Evolutionary conservation across 64 coral and sea anemone genomes (phyloP).

Genomic region (Trachythela sp.): DNA sequence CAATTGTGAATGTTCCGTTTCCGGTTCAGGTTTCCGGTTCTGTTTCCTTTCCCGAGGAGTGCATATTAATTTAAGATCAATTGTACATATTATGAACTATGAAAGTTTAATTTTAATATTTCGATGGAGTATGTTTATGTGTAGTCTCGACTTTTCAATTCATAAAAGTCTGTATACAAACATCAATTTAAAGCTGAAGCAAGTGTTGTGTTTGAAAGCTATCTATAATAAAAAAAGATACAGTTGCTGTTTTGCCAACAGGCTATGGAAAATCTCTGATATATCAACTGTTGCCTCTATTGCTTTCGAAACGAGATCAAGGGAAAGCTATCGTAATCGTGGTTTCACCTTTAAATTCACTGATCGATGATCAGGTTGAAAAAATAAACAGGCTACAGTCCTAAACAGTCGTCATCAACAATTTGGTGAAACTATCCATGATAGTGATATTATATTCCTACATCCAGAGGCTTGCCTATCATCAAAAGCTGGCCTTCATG

Average conservation of each 20-base stretch:
- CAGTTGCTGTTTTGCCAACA: background rate
- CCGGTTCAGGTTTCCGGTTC: too few species aligned
- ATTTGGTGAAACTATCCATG: background rate
- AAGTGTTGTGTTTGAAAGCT: background rate
- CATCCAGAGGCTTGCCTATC: background rate
- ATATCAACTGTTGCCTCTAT: background rate
- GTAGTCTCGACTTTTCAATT: background rate
- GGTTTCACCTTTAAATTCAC: background rate
- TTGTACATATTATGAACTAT: too few species aligned
- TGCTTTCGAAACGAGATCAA: background rate
- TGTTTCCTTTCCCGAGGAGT: too few species aligned
- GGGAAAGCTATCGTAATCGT: background rate
- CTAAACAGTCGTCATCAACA: background rate
- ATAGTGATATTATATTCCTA: background rate
- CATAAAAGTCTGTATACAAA: background rate
- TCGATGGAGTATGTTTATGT: background rate
- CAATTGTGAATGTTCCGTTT: too few species aligned
- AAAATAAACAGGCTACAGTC: background rate
- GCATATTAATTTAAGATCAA: too few species aligned
- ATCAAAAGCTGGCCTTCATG: background rate
- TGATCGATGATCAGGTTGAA: background rate
- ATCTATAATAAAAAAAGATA: background rate
- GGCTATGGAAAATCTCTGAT: too few species aligned
- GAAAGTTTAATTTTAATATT: too few species aligned
- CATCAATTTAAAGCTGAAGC: background rate